Evolutionary conservation across 2,113 vertebrate genomes (phyloP).

Genomic region (Carettochelys insculpta): DNA sequence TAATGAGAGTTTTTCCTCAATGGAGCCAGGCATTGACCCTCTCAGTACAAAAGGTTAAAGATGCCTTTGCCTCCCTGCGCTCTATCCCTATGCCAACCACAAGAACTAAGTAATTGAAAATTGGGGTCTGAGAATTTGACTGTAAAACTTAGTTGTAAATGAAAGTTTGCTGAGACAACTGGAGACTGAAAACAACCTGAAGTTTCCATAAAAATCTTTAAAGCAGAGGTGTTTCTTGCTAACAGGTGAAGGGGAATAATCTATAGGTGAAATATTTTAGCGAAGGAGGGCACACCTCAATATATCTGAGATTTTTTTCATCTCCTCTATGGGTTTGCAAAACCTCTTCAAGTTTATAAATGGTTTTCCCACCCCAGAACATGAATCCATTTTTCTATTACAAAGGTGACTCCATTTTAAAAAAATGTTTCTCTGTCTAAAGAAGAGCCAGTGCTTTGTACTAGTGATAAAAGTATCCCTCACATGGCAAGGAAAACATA

Average conservation of each 20-base stretch:
- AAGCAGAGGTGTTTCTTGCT: not conserved
- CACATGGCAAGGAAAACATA: not conserved
- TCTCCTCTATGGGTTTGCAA: not conserved
- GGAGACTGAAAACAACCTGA: not conserved
- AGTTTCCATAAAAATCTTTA: not conserved
- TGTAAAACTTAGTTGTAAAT: not conserved
- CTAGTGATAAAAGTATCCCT: not conserved
- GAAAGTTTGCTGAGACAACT: not conserved
- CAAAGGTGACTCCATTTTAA: not conserved
- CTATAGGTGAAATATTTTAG: not conserved
- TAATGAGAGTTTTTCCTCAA: not conserved
- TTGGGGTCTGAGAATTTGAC: not conserved
- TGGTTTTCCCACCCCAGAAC: not conserved
- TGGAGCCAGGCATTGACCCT: not conserved
- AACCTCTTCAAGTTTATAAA: not conserved
- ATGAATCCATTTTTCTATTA: not conserved
- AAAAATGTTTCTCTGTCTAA: not conserved
- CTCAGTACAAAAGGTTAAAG: not conserved
- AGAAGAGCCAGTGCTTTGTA: not conserved
- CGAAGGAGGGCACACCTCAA: not conserved
- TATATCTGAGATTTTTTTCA: not conserved
- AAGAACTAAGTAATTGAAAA: not conserved
- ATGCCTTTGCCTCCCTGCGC: not conserved
- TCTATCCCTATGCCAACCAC: not conserved
- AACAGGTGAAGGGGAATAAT: not conserved